Evolutionary conservation across 30 jellyfish, hydroid and myxozoan species (phyloP), one percentile per base, ranked within the genome.

Genomic region (Cassiopea andromeda): DNA sequence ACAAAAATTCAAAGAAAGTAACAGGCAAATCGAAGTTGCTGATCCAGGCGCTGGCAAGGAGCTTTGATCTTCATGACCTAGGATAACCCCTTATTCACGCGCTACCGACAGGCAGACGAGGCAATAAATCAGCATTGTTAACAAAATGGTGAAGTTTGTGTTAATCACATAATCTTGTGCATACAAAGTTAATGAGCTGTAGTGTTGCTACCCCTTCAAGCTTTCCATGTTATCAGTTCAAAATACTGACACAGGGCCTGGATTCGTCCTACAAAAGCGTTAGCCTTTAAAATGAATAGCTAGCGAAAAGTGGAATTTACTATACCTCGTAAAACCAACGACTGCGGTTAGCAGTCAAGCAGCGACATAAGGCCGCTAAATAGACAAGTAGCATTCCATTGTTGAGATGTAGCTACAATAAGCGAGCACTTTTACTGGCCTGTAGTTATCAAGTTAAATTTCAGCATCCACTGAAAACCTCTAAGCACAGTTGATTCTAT

Each of bases 281-380:
- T 9, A 9, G 9, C 43, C 73, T 61, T 7, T 19, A 1, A 54
- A 1, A 15, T 50, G 16, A 16, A 81, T 60, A 6, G 77, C 12
- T n/a, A 80, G 89, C 90, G 73, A 64, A 66, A 45, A 68, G 69
- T 18, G 90, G 90, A 81, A 49, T 81, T 81, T 81, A 70, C 70
- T 61, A 13, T 81, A 81, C 90, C 90, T 81, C 90, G 69, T 81
- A 81, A 81, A 66, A 77, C 10, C 70, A 1, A 48, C 50, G 44
- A 19, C 44, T 59, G 86, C 50, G 86, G 86, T 77, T 77, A 77
- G 86, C 48, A 48, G 48, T 49, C 86, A 45, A 44, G 75, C 86
- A 19, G 79, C 58, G 79, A 70, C 7, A 43, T 7, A 43, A 1
- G 54, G 18, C 50, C 79, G 54, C 58, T 17, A 8, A 2, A 7